These are phyloP conservation scores for Drosophila obscura DNA, from an alignment of 1,140 invertebrate species.

Conservation along the genomic window DNA sequence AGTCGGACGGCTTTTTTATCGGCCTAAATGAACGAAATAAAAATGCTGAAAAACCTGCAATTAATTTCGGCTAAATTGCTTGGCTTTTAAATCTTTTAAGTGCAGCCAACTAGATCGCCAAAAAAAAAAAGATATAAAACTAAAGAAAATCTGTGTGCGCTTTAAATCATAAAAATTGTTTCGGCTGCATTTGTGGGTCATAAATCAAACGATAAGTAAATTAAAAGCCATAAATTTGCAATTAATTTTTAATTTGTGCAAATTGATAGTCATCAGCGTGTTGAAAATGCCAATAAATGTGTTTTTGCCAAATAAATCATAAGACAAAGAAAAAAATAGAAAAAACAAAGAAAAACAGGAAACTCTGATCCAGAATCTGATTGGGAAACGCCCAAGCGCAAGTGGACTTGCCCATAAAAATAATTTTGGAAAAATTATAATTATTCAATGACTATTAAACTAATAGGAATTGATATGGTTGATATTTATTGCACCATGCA, in stretches of 20 bases:
- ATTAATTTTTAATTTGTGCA: conserved; percentile 83
- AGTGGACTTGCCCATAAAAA: conserved; percentile 6
- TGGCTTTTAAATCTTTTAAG: conserved; percentile 61
- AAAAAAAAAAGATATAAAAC: conserved; percentile 22
- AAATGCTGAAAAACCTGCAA: conserved; percentile 49
- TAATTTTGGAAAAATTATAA: conserved; percentile 14
- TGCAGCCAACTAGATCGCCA: conserved; percentile 47
- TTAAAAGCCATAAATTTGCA: conserved; percentile 83
- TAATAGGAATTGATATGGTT: neutral
- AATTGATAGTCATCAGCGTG: conserved; percentile 74
- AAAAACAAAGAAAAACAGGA: conserved; percentile 13
- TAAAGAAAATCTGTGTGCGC: conserved; percentile 31
- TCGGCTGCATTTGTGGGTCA: conserved; percentile 42
- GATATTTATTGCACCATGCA: too few species aligned
- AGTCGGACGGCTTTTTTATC: conserved; percentile 57
- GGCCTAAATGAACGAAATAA: conserved; percentile 15
- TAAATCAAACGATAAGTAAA: conserved; percentile 79
- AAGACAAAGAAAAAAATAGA: too few species aligned
- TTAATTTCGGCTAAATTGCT: conserved; percentile 61
- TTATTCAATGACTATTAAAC: conserved; percentile 5
- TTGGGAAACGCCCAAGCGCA: conserved; percentile 27
- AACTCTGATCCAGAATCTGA: conserved; percentile 36
- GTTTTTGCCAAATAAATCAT: conserved; percentile 67
- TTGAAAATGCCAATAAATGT: conserved; percentile 63
- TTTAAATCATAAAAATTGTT: conserved; percentile 55